Evolutionary conservation across 2,113 vertebrate genomes (phyloP).

Genomic region (Sylvia atricapilla): DNA sequence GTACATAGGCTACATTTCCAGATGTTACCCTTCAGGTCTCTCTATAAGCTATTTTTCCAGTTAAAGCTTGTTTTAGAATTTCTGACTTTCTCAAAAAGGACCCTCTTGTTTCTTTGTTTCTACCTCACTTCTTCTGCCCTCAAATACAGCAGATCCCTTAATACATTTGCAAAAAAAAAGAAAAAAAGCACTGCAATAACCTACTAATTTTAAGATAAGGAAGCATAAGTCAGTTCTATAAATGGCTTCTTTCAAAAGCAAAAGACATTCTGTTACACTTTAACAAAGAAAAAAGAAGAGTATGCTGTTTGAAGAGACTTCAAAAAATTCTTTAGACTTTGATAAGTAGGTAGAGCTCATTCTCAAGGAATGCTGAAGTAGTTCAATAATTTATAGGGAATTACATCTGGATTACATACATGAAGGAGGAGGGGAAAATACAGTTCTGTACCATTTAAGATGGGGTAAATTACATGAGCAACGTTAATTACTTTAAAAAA

Average conservation of each 20-base stretch:
- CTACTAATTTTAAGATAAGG: background rate
- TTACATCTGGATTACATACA: background rate
- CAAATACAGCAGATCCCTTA: background rate
- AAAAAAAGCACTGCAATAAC: background rate
- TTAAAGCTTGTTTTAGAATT: background rate
- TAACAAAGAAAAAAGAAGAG: background rate
- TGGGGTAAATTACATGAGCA: background rate
- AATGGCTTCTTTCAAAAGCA: background rate
- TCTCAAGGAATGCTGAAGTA: background rate
- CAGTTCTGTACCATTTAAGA: background rate
- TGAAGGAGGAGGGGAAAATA: background rate
- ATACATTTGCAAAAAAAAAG: background rate
- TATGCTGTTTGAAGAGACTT: background rate
- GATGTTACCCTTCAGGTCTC: background rate
- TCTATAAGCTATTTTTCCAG: background rate
- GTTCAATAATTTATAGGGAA: background rate
- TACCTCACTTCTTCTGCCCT: background rate
- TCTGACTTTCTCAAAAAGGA: background rate
- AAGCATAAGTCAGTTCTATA: background rate
- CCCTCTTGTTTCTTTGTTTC: background rate
- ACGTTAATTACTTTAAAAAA: background rate
- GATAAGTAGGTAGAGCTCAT: background rate
- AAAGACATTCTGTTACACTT: background rate
- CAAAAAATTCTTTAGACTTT: background rate
- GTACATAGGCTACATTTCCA: background rate